Evolutionary conservation across 2,113 vertebrate genomes (phyloP).

Genomic region (Nettapus auritus): DNA sequence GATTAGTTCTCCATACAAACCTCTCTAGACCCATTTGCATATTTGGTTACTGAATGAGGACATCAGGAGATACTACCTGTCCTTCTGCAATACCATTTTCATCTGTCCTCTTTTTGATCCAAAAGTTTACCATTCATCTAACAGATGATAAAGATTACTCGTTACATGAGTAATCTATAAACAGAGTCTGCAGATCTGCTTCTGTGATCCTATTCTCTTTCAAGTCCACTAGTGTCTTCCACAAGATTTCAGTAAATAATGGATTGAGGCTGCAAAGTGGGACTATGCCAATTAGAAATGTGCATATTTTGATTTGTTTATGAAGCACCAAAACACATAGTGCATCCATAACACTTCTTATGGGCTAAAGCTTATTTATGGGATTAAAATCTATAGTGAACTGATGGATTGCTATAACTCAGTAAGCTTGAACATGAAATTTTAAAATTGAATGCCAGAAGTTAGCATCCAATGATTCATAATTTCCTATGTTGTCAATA

Average conservation of each 20-base stretch:
- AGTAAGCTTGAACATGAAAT: not conserved
- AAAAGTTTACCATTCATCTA: not conserved
- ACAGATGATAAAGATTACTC: not conserved
- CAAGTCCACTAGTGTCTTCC: not conserved
- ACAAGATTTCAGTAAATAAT: not conserved
- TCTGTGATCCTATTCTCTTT: not conserved
- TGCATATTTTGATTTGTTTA: not conserved
- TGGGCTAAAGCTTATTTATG: not conserved
- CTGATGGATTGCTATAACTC: not conserved
- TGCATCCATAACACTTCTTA: not conserved
- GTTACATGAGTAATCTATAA: not conserved
- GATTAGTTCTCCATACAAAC: not conserved
- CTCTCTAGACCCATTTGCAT: not conserved
- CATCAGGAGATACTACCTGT: not conserved
- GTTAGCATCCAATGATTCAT: not conserved
- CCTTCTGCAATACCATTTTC: not conserved
- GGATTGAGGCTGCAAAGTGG: not conserved
- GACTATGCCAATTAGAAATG: not conserved
- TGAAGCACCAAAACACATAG: not conserved
- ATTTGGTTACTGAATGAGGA: not conserved
- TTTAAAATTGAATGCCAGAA: not conserved
- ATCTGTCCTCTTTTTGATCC: not conserved
- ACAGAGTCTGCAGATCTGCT: not conserved
- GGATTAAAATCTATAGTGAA: not conserved
- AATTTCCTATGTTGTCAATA: not conserved